Base-by-base conservation (phyloP, 2,797 vertebrate genomes). In the Stomatorhinus walkeri region DNA sequence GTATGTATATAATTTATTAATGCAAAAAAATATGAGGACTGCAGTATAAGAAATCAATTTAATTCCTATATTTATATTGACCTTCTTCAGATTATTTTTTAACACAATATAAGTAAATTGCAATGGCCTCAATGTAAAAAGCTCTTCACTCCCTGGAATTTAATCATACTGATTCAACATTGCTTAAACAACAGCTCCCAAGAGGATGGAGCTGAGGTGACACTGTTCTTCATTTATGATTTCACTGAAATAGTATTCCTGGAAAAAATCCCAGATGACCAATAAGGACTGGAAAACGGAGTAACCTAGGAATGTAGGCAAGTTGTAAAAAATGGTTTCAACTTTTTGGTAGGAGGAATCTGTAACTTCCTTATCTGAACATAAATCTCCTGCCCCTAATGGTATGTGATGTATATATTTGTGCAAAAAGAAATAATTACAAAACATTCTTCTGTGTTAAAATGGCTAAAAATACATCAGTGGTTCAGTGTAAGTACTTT, bases 141-240 rank as follows among this genome's bases (percentile, higher is more conserved):
- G 64, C 22, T 32, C 28, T 32, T 32, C 28, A 32, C 28, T 54
- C 24, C 19, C 9, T 88, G 3, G 46, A 68, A 19, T 49, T 49
- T 40, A 88, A 40, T 88, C 51, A 52, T 46, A 49, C n/a, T 49
- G 46, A 76, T 79, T 88, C 87, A 88, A 52, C 32, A 88, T 68
- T 56, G 48, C 19, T 56, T 87, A 87, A 59, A 6, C 24, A 79
- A 79, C 49, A 52, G 16, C 46, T 51, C 8, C 68, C n/a, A 36
- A 76, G 43, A 79, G 68, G 28, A 52, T 8, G 1, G 56, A 59
- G n/a, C 6, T 59, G 56, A 22, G 56, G 56, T 59, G 56, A 59
- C n/a, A 9, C n/a, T 59, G 19, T 9, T 76, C 68, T 76, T 76
- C 68, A 59, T 59, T 59, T 59, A 59, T 0, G 19, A 59, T 59